phyloP scores from a whole-genome alignment of 2,113 vertebrate genomes.

The Trematomus loennbergii region DNA sequence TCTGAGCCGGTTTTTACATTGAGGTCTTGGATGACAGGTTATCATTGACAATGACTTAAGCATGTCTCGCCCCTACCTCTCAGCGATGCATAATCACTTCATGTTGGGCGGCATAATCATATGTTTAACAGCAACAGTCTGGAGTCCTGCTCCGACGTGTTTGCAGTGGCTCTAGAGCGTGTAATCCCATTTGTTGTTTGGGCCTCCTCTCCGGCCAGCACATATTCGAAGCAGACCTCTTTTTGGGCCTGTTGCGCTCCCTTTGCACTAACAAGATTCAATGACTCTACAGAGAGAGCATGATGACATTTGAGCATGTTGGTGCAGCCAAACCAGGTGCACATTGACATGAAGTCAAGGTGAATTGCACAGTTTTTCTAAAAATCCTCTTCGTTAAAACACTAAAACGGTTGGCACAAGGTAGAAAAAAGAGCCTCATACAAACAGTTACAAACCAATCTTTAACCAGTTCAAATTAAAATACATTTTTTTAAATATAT shows the following conservation, averaged over 20 bases:
- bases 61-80: constrained; percentile 24
- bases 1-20: constrained; percentile 3
- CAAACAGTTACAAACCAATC: too few species aligned
- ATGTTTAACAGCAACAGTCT: constrained; percentile 33
- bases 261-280: constrained; percentile 64
- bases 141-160: constrained; percentile 27
- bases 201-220: constrained; percentile 32
- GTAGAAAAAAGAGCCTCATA: neutral
- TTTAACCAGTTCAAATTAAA: too few species aligned
- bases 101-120: constrained; percentile 32
- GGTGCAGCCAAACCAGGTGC: constrained; percentile 1
- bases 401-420: neutral
- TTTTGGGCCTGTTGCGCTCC: constrained; percentile 51
- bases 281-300: constrained; percentile 44
- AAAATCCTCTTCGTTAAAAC: too few species aligned
- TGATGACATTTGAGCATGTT: constrained; percentile 55
- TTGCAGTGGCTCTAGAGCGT: constrained; percentile 45
- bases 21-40: constrained; percentile 22
- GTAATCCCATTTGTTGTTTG: constrained; percentile 68
- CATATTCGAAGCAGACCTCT: constrained; percentile 58
- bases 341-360: neutral
- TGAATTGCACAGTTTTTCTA: neutral
- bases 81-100: constrained; percentile 42
- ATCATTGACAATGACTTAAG: constrained; percentile 34
- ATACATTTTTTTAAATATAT: too few species aligned